A percentile compares a stretch with the other conserved stretches of the same genome.
Conservation (phyloP, 2,797 vertebrate species). For the Lagocephalus sceleratus region DNA sequence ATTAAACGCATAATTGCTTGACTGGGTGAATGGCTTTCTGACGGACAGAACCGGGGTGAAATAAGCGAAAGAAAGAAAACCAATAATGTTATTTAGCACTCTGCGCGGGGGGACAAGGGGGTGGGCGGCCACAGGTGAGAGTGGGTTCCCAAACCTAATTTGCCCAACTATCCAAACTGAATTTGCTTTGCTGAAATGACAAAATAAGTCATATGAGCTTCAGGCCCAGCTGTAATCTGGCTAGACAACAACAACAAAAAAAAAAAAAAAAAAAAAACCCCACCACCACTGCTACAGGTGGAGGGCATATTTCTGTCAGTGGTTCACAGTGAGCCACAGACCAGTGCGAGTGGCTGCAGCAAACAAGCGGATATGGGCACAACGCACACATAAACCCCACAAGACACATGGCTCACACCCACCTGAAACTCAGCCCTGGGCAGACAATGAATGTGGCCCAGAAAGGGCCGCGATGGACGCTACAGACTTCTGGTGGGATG, state of each 20-base stretch:
- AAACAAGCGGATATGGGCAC: constrained; percentile 19
- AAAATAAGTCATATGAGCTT: constrained; percentile 26
- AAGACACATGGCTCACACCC: constrained; percentile 35
- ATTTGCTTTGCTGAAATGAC: constrained; percentile 45
- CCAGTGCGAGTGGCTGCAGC: constrained; percentile 16
- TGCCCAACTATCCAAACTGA: too few species aligned
- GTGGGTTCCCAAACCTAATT: too few species aligned
- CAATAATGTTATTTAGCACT: constrained; percentile 15
- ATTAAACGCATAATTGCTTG: constrained; percentile 40
- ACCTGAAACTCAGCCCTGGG: constrained; percentile 39
- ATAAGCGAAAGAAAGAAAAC: constrained; percentile 3
- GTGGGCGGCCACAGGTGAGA: constrained; percentile 6
- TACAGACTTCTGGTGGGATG: constrained; percentile 7
- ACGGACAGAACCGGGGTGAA: constrained; percentile 17
- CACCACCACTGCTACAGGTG: constrained; percentile 2
- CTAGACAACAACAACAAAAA: constrained; percentile 56
- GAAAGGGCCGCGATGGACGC: constrained; percentile 14
- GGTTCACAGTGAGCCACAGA: constrained; percentile 13
- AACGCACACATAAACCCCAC: constrained; percentile 14
- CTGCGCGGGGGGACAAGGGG: constrained; percentile 1
- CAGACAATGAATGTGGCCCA: constrained; percentile 57
- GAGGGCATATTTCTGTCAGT: neutral
- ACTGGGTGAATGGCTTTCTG: constrained; percentile 21
- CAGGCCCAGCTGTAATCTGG: constrained; percentile 38
- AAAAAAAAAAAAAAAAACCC: constrained; percentile 34